These are phyloP conservation scores for Macrostomum lignano DNA, from an alignment of 1,140 invertebrate species.

Conservation along the genomic window DNA sequence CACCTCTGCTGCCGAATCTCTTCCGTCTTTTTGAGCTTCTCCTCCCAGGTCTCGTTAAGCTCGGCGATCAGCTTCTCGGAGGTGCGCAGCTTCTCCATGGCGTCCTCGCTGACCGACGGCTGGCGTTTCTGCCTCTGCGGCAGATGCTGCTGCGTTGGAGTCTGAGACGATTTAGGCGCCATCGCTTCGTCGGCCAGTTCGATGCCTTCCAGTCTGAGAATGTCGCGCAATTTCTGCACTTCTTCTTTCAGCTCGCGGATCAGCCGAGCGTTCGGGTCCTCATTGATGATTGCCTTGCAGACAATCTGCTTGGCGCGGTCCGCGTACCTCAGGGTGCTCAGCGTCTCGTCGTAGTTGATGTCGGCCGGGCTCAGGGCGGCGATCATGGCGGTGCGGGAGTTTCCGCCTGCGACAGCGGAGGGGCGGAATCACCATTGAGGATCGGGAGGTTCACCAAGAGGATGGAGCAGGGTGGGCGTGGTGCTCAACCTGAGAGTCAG, in stretches of 20 bases:
- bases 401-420: conserved; percentile 17
- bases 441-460: no score
- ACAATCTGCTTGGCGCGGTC: conserved; percentile 95
- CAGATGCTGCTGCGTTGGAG: conserved; percentile 1
- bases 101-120: conserved; percentile 33
- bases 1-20: conserved; percentile 53
- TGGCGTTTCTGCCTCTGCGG: not conserved
- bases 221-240: conserved; percentile 62
- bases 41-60: conserved; percentile 95
- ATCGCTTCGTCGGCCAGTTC: conserved; percentile 35
- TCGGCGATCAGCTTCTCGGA: conserved; percentile 97
- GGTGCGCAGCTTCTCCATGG: conserved; percentile 81
- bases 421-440: not conserved
- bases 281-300: conserved; percentile 86
- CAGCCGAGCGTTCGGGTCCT: conserved; percentile 92
- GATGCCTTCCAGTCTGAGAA: conserved; percentile 77
- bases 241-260: conserved; percentile 96
- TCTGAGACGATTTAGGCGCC: conserved; percentile 2
- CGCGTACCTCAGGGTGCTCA: conserved; percentile 57
- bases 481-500: not conserved
- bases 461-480: not conserved
- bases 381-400: conserved; percentile 31
- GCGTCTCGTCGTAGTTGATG: conserved; percentile 38
- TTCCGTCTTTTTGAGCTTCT: conserved; percentile 84
- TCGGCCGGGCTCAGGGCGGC: conserved; percentile 39